Percentiles rank a stretch among this genome's conserved stretches.
phyloP scores from a whole-genome alignment of 2,797 vertebrate genomes.

The Bucorvus abyssinicus region DNA sequence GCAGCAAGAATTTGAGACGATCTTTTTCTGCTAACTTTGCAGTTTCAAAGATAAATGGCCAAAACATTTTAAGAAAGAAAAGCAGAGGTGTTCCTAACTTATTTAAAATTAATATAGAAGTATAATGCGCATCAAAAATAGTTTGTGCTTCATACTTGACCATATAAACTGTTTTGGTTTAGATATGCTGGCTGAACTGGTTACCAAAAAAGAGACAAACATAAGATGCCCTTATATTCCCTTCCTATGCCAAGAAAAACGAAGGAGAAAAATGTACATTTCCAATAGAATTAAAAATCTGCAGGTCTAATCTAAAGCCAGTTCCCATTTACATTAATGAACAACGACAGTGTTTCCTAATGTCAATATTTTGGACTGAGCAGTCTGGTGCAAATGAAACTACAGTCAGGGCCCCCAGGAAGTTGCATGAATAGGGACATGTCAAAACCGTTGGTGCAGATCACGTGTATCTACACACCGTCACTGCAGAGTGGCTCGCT shows the following conservation, averaged over 20 bases:
- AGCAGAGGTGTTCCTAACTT: not conserved
- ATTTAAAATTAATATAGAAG: not conserved
- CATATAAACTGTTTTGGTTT: not conserved
- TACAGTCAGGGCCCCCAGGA: not conserved
- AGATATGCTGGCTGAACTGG: not conserved
- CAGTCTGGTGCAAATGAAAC: not conserved
- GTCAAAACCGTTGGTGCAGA: not conserved
- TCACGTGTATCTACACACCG: fast-evolving
- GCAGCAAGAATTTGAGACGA: constrained; percentile 38
- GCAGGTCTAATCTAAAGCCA: not conserved
- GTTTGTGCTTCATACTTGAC: not conserved
- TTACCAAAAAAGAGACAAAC: not conserved
- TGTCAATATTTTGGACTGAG: not conserved
- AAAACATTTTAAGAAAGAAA: not conserved
- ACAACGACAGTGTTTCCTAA: not conserved
- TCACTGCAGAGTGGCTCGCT: not conserved
- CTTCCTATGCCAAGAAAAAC: not conserved
- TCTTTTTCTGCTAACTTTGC: constrained; percentile 44
- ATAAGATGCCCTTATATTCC: not conserved
- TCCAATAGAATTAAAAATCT: not conserved
- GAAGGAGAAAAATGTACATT: not conserved
- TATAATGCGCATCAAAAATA: not conserved
- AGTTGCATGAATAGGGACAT: not conserved
- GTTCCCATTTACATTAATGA: not conserved
- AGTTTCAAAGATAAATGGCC: constrained; percentile 27